Evolutionary conservation across 2,888 invertebrate genomes (phyloP), one percentile per base, ranked within the genome.

Genomic region (Chymomyza amoena): DNA sequence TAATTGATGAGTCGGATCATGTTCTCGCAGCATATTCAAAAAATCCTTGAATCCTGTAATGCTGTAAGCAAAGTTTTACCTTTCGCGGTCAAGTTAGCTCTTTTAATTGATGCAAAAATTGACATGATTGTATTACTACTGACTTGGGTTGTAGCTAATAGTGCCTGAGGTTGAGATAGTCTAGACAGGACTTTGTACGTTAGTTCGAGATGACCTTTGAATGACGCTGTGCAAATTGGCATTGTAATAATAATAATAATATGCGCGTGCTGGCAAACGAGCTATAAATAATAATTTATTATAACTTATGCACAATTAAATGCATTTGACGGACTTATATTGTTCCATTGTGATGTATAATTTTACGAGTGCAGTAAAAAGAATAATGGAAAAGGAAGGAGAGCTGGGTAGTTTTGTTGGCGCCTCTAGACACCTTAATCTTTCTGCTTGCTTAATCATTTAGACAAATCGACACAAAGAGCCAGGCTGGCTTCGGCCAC

Each of bases 1-100:
- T 70, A 71, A 79, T 81, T 81, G 76, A 83, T 73, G 72, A 63
- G 32, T 15, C 18, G 28, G 28, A 25, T 61, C 57, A 69, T 79
- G 70, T 77, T 71, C 77, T 80, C 78, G 70, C 52, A 36, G 1
- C 32, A 32, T 28, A 67, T 74, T 60, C 63, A 56, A 61, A 60
- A 39, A 56, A 32, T 32, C 32, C 28, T 52, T 25, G 10, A 39
- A n/a, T n/a, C n/a, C n/a, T 59, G 36, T 45, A 61, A 36, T 6
- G n/a, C 39, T 64, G 6, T 25, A 28, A n/a, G 20, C 65, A 16
- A 16, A 64, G 32, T 65, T 65, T 25, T 20, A 57, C 68, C 36
- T 52, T 68, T 59, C 59, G 59, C 63, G 51, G 57, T 68, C 64
- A 68, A 64, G 64, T 64, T 68, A 28, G 52, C 59, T 63, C 50